phyloP scores from a whole-genome alignment of 1,140 invertebrate genomes.

The Myzus persicae region DNA sequence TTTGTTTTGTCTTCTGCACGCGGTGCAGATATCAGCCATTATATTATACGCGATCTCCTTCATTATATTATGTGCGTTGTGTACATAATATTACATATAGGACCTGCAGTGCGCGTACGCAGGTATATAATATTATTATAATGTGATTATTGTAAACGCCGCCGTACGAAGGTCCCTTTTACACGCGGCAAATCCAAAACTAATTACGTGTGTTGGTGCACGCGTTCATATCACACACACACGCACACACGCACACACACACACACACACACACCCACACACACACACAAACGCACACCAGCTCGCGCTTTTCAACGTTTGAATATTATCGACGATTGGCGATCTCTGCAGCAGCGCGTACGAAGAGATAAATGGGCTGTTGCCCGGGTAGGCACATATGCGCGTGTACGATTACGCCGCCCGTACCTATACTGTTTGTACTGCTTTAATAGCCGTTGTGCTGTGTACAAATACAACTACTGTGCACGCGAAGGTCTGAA shows the following conservation, averaged over 20 bases:
- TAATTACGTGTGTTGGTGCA: slow-evolving; percentile 6
- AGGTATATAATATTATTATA: neutral
- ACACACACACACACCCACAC: too few relatives aligned
- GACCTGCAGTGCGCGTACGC: too few relatives aligned
- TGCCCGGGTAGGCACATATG: too few relatives aligned
- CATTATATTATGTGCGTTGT: neutral
- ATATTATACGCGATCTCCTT: neutral
- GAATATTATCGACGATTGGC: slow-evolving; percentile 14
- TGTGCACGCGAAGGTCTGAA: slow-evolving; percentile 7
- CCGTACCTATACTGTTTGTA: neutral
- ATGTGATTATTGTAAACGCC: neutral
- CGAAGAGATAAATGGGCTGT: neutral
- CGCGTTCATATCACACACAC: neutral
- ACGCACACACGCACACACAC: neutral
- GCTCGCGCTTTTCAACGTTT: neutral
- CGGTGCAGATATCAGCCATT: neutral
- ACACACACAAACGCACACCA: too few relatives aligned
- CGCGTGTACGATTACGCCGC: neutral
- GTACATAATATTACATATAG: too few relatives aligned
- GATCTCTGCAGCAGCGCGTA: neutral
- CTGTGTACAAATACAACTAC: neutral
- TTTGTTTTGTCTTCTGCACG: neutral
- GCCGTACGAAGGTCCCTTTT: neutral
- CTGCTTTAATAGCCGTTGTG: neutral
- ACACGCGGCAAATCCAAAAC: neutral